phyloP scores from a whole-genome alignment of 2,888 invertebrate genomes.

The Hydropsyche betteni region DNA sequence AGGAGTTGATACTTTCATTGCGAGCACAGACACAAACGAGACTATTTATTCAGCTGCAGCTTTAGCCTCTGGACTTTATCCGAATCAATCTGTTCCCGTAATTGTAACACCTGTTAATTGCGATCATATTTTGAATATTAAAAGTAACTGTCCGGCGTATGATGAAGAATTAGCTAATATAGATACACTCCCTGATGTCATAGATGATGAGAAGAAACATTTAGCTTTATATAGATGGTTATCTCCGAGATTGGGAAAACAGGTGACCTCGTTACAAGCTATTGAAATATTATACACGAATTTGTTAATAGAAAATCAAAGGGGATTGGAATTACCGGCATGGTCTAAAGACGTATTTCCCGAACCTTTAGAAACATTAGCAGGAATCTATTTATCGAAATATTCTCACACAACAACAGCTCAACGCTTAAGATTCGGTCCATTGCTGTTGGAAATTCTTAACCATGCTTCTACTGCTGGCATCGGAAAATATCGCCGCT shows the following conservation, averaged over 20 bases:
- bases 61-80: constrained; percentile 41
- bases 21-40: constrained; percentile 44
- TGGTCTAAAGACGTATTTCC: constrained; percentile 45
- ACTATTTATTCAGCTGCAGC: constrained; percentile 45
- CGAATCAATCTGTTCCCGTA: constrained; percentile 45
- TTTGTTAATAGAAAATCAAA: constrained; percentile 42
- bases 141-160: constrained; percentile 45
- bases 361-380: constrained; percentile 41
- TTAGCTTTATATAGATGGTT: constrained; percentile 37
- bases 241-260: constrained; percentile 34
- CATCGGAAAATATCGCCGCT: not conserved
- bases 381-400: constrained; percentile 28
- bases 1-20: constrained; percentile 15
- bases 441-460: constrained; percentile 40
- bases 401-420: not conserved
- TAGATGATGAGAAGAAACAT: constrained; percentile 36
- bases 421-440: constrained; percentile 21
- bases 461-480: constrained; percentile 9
- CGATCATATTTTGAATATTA: constrained; percentile 41
- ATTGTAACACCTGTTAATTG: constrained; percentile 11
- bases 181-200: not conserved
- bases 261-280: constrained; percentile 10
- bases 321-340: constrained; percentile 36
- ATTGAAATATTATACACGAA: constrained; percentile 43
- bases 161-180: constrained; percentile 30